These are phyloP conservation scores for Stenodema calcarata DNA, from an alignment of 2,888 invertebrate genomes.

Conservation along the genomic window DNA sequence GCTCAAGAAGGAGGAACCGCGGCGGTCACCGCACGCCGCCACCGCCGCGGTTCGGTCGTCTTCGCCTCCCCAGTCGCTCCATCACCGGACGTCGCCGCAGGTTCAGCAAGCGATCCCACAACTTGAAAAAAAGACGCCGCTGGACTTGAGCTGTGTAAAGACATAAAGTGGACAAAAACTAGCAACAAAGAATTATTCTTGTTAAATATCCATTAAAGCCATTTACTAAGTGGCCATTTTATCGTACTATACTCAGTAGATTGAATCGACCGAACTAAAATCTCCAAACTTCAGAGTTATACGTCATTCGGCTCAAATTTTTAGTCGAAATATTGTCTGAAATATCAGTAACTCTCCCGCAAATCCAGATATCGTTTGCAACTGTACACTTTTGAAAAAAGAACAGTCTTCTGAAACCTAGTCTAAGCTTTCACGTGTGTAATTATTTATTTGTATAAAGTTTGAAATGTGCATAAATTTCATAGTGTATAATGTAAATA, in stretches of 20 bases:
- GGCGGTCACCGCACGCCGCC: slow-evolving; percentile 57
- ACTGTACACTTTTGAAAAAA: not conserved
- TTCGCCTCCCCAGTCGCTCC: not conserved
- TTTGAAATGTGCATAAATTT: not conserved
- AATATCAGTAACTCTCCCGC: too few species aligned
- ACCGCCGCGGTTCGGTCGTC: not conserved
- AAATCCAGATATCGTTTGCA: too few species aligned
- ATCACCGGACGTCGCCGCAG: not conserved
- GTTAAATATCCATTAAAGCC: too few species aligned
- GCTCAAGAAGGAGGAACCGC: slow-evolving; percentile 69
- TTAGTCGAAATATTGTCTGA: too few species aligned
- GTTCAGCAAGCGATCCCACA: not conserved
- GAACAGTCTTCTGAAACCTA: not conserved
- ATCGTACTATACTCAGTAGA: too few species aligned
- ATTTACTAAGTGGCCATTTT: too few species aligned
- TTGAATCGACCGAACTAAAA: too few species aligned
- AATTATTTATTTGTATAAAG: not conserved
- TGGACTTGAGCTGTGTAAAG: slow-evolving; percentile 54
- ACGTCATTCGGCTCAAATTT: too few species aligned
- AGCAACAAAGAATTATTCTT: not conserved
- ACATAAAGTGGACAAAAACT: slow-evolving; percentile 11
- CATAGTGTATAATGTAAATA: not conserved
- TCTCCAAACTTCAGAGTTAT: too few species aligned
- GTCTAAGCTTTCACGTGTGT: not conserved
- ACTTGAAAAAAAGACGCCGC: slow-evolving; percentile 50